Conservation (phyloP, 2,797 vertebrate species). For the Sebastes minor region DNA sequence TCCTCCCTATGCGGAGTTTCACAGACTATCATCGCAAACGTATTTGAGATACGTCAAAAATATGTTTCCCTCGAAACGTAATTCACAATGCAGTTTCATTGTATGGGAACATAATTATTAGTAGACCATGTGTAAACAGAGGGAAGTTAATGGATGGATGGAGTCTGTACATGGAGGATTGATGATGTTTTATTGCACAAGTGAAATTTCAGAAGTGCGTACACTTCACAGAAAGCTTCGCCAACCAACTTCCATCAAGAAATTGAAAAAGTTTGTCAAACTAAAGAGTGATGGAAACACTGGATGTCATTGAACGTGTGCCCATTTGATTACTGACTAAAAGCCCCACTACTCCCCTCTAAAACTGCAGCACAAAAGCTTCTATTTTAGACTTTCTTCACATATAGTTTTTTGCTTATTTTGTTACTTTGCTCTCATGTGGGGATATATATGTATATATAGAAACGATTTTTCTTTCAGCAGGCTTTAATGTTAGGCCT, state of each 20-base stretch:
- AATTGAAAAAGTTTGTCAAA: neutral
- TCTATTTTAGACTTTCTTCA: conserved; percentile 12
- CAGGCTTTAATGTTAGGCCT: conserved; percentile 34
- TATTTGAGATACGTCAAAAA: too few species aligned
- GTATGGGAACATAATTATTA: neutral
- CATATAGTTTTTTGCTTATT: conserved; percentile 9
- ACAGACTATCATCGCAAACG: too few species aligned
- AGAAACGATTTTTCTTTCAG: conserved; percentile 24
- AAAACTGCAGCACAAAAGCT: conserved; percentile 12
- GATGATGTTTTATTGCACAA: neutral
- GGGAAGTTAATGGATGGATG: neutral
- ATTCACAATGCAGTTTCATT: neutral
- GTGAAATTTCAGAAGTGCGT: neutral
- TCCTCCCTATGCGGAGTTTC: too few species aligned
- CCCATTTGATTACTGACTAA: conserved; percentile 11
- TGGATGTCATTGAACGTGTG: neutral
- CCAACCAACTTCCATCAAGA: neutral
- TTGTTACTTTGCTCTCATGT: conserved; percentile 6
- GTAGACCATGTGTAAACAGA: neutral
- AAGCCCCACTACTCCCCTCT: conserved; percentile 9
- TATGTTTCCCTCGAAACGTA: neutral
- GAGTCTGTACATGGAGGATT: neutral
- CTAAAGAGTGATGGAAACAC: neutral
- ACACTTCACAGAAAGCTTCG: neutral
- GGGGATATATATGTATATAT: conserved; percentile 19